Base-by-base conservation (phyloP, 2,888 invertebrate species). In the Anthophora plumipes region DNA sequence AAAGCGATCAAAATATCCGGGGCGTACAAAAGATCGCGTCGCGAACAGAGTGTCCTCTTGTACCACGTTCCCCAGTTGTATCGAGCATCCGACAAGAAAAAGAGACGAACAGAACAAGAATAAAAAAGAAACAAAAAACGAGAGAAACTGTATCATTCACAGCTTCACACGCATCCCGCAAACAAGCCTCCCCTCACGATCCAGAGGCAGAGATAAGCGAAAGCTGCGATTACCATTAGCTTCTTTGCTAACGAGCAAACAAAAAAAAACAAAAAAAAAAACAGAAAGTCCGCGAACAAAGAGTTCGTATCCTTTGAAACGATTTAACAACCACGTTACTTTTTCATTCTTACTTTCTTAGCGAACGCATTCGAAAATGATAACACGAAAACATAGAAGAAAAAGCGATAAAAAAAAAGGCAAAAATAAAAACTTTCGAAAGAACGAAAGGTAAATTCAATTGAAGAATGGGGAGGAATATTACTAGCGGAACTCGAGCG, bases 401-500 rank as follows among this genome's bases (percentile, higher is more conserved):
- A 20, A 48, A 7, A 22, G 22, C 12, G n/a, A n/a, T n/a, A n/a
- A 63, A 12, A 48, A 7, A 14, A 5, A 17, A 17, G 8, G 9
- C 6, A 20, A 48, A 8, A 4, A 37, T 11, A 31, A 63, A 12
- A 0, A 22, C 8, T 31, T 20, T 63, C 8, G n/a, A 31, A 0
- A 20, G 14, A 63, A 17, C 11, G 1, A 61, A 7, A 52, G 20
- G 41, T 22, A 48, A 66, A 48, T 22, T 0, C 8, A 20, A 43
- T 8, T 5, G 39, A 20, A 4, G 31, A 69, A 8, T n/a, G 54
- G 20, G 46, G 12, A 31, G 37, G 37, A 48, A 25, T 54, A 52
- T 55, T 22, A 39, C 20, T 64, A 69, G 46, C 39, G 70, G 52
- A 67, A 54, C 37, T 73, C 77, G 67, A 67, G 63, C 52, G 43